Evolutionary conservation across 2,888 invertebrate species (phyloP).

Genomic region (Herminia tarsipennalis): DNA sequence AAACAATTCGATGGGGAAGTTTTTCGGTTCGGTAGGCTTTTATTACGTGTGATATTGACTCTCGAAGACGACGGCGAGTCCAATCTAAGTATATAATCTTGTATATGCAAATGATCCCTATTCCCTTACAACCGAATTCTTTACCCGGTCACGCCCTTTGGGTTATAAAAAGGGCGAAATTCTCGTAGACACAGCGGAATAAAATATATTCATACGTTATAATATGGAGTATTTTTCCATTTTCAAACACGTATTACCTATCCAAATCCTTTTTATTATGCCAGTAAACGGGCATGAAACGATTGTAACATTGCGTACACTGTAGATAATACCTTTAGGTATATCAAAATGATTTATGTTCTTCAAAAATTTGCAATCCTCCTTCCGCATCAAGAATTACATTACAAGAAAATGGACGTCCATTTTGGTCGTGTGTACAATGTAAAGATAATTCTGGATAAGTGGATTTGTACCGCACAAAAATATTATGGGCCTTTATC

Average conservation of each 20-base stretch:
- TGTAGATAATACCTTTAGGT: slow-evolving; percentile 53
- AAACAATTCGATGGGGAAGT: slow-evolving; percentile 71
- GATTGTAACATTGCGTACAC: slow-evolving; percentile 51
- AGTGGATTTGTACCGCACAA: slow-evolving; percentile 17
- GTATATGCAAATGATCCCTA: slow-evolving; percentile 76
- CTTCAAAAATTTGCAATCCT: slow-evolving; percentile 39
- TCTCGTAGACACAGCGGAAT: slow-evolving; percentile 66
- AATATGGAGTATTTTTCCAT: slow-evolving; percentile 48
- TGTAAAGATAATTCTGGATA: slow-evolving; percentile 30
- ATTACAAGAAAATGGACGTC: slow-evolving; percentile 39
- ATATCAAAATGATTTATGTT: slow-evolving; percentile 54
- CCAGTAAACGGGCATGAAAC: slow-evolving; percentile 44
- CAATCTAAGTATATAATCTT: slow-evolving; percentile 75
- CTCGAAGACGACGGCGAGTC: slow-evolving; percentile 58
- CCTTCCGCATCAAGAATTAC: slow-evolving; percentile 48
- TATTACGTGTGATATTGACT: slow-evolving; percentile 78
- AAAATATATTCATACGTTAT: slow-evolving; percentile 70
- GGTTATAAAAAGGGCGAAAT: slow-evolving; percentile 69
- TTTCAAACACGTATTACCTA: slow-evolving; percentile 55
- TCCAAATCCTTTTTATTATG: slow-evolving; percentile 53
- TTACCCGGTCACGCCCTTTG: slow-evolving; percentile 71
- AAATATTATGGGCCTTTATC: slow-evolving; percentile 16
- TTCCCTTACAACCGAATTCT: slow-evolving; percentile 71
- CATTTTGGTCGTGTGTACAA: slow-evolving; percentile 43
- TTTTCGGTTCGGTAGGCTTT: slow-evolving; percentile 67